Percentiles rank a stretch among this genome's conserved stretches.
These are phyloP conservation scores for Drosophila bocki DNA, from an alignment of 1,140 invertebrate genomes.

Conservation along the genomic window DNA sequence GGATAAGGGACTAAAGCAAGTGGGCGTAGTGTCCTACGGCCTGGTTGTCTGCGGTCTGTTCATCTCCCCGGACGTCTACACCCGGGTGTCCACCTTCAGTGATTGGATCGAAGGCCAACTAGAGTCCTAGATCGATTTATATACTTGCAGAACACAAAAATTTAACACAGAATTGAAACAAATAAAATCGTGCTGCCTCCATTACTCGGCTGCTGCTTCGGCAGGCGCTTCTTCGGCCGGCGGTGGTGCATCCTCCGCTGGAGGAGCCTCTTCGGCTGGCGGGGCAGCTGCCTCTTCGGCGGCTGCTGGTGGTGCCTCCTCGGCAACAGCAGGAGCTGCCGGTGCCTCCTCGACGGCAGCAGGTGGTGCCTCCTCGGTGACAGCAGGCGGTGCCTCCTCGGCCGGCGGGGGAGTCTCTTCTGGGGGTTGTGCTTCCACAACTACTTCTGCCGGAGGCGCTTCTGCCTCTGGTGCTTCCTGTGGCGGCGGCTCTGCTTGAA, in stretches of 20 bases:
- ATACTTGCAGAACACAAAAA: conserved; percentile 26
- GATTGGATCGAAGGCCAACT: conserved; percentile 84
- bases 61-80: conserved; percentile 87
- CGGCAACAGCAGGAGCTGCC: conserved; percentile 3
- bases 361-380: neutral
- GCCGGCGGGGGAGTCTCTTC: neutral
- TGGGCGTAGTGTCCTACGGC: conserved; percentile 91
- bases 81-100: conserved; percentile 85
- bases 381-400: conserved; percentile 2
- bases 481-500: neutral
- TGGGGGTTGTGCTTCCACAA: conserved; percentile 12
- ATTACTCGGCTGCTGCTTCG: conserved; percentile 25
- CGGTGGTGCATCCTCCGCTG: conserved; percentile 8
- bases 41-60: conserved; percentile 86
- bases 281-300: conserved; percentile 13
- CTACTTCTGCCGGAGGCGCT: conserved; percentile 1
- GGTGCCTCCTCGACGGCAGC: neutral
- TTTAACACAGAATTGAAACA: conserved; percentile 29
- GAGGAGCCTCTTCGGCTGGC: conserved; percentile 11
- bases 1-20: conserved; percentile 69
- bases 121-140: conserved; percentile 11
- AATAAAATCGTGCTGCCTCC: conserved; percentile 5
- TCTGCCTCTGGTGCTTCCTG: conserved; percentile 6
- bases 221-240: conserved; percentile 16
- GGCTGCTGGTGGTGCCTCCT: conserved; percentile 1